Evolutionary conservation across 2,113 vertebrate genomes (phyloP).

Genomic region (Hystrix cristata): DNA sequence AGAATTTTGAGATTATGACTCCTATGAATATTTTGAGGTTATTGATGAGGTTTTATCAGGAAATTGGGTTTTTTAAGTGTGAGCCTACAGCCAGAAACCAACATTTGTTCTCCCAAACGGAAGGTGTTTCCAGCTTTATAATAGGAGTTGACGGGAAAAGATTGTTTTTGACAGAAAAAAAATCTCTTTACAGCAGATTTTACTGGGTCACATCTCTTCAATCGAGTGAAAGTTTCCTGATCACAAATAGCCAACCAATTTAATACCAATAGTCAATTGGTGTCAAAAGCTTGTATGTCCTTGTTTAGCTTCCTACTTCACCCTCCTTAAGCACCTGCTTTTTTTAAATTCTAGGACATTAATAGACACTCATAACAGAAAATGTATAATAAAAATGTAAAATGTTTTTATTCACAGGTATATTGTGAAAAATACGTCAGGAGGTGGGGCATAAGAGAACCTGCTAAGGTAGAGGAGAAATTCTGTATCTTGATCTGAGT

Average conservation of each 20-base stretch:
- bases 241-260: background rate
- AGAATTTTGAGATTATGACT: constrained; percentile 21
- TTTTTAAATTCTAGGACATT: background rate
- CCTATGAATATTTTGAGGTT: constrained; percentile 17
- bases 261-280: background rate
- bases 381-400: background rate
- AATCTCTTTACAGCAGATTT: constrained; percentile 8
- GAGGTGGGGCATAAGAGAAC: no score
- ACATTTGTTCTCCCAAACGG: background rate
- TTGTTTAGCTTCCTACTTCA: background rate
- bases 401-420: background rate
- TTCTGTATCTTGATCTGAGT: background rate
- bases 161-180: constrained; percentile 59
- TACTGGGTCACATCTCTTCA: constrained; percentile 31
- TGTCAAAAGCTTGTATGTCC: background rate
- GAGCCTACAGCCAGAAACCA: constrained; percentile 34
- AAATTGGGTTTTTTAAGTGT: background rate
- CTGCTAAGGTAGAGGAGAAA: background rate
- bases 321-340: background rate
- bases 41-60: constrained; percentile 42
- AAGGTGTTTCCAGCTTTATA: constrained; percentile 57
- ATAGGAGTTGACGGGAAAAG: constrained; percentile 7
- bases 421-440: background rate
- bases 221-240: constrained; percentile 19
- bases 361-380: constrained; percentile 9